These are phyloP conservation scores for Lampropteryx suffumata DNA, from an alignment of 2,888 invertebrate genomes.

Conservation along the genomic window DNA sequence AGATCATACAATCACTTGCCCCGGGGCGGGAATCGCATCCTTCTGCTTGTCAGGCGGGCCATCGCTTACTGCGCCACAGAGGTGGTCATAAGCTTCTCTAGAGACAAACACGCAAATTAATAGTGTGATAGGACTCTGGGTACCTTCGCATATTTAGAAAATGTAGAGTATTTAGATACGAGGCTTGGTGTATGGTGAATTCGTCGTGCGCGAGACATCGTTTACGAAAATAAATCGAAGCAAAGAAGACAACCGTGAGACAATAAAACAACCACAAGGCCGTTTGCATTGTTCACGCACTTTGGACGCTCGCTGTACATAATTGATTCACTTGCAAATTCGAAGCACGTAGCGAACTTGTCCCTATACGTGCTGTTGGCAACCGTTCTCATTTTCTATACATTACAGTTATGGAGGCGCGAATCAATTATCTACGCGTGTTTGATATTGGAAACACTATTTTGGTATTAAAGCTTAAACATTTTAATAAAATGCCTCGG, in stretches of 20 bases:
- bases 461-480: constrained; percentile 2
- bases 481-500: too few relatives aligned
- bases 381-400: constrained; percentile 52
- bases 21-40: too few relatives aligned
- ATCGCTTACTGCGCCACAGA: too few relatives aligned
- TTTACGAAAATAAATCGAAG: constrained; percentile 18
- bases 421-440: constrained; percentile 37
- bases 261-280: constrained; percentile 24
- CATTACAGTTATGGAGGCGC: constrained; percentile 35
- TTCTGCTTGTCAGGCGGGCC: too few relatives aligned
- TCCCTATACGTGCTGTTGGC: constrained; percentile 48
- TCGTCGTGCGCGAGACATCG: constrained; percentile 12
- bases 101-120: too few relatives aligned
- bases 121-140: too few relatives aligned
- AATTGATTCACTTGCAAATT: constrained; percentile 48
- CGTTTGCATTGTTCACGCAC: constrained; percentile 24
- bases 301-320: constrained; percentile 28
- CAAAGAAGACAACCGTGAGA: constrained; percentile 23
- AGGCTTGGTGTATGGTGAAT: too few relatives aligned
- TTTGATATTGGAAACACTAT: constrained; percentile 15
- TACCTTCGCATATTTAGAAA: too few relatives aligned
- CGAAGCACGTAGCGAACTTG: constrained; percentile 65
- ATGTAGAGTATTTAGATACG: too few relatives aligned
- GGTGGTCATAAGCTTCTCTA: too few relatives aligned
- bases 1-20: too few relatives aligned